Conservation (phyloP, 2,888 invertebrate genomes). For the Matsumyia berberina region DNA sequence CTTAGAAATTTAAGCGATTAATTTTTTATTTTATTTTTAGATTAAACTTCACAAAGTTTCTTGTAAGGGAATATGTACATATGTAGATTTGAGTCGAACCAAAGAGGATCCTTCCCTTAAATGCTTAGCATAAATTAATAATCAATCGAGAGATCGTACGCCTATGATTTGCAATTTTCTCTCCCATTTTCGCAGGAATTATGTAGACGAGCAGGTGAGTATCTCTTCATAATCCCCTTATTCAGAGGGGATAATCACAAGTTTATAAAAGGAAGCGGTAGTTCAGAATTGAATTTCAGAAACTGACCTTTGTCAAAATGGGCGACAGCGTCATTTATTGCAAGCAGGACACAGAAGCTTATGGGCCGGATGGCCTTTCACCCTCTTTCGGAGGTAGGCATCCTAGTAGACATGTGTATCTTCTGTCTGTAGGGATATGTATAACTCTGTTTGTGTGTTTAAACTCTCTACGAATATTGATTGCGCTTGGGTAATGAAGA, state of each 20-base stretch:
- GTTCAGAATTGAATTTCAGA: slow-evolving; percentile 27
- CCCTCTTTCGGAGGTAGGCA: not conserved
- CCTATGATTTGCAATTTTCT: slow-evolving; percentile 30
- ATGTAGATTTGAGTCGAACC: not conserved
- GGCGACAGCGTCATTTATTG: slow-evolving; percentile 41
- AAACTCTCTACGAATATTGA: not conserved
- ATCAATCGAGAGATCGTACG: slow-evolving; percentile 12
- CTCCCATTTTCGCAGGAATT: not conserved
- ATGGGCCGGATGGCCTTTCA: slow-evolving; percentile 11
- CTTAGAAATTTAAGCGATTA: too few relatives aligned
- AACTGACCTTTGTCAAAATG: slow-evolving; percentile 41
- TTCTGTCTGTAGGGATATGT: not conserved
- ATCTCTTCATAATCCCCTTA: slow-evolving; percentile 22
- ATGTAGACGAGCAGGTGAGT: slow-evolving; percentile 11
- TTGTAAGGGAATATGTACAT: not conserved
- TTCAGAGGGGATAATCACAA: slow-evolving; percentile 30
- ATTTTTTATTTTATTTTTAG: too few relatives aligned
- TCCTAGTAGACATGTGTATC: not conserved
- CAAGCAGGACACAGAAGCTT: slow-evolving; percentile 13
- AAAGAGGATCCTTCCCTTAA: not conserved
- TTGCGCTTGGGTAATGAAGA: not conserved
- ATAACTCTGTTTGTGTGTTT: not conserved
- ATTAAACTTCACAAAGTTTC: too few relatives aligned
- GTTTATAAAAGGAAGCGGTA: slow-evolving; percentile 28
- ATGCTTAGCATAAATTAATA: slow-evolving; percentile 16